Conservation (phyloP, 2,113 vertebrate species). For the Anguilla rostrata region DNA sequence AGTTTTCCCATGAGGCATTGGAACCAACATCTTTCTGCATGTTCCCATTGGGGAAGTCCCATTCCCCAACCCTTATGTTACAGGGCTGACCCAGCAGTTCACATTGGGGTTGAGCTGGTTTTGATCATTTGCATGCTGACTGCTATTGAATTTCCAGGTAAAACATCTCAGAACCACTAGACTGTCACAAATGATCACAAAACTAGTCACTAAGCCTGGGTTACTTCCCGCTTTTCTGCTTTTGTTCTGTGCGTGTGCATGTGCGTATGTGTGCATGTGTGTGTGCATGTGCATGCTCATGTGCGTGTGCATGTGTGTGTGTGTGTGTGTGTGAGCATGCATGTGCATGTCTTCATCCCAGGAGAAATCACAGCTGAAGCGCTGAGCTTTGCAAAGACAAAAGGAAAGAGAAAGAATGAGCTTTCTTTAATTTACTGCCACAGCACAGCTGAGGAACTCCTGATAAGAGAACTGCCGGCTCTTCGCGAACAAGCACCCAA, state of each 20-base stretch:
- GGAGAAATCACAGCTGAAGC: not conserved
- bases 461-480: constrained; percentile 3
- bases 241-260: not conserved
- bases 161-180: not conserved
- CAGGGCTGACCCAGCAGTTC: not conserved
- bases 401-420: not conserved
- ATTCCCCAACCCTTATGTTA: not conserved
- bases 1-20: not conserved
- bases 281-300: not conserved
- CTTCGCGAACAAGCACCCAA: not conserved
- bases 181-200: not conserved
- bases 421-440: not conserved
- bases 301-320: not conserved
- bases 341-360: not conserved
- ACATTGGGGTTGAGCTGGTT: not conserved
- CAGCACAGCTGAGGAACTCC: not conserved
- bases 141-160: not conserved
- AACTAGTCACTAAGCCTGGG: not conserved
- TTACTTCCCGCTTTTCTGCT: not conserved
- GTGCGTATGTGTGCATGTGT: not conserved
- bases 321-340: not conserved
- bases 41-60: not conserved
- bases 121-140: not conserved
- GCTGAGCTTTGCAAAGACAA: not conserved
- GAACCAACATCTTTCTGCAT: not conserved